Evolutionary conservation across 2,113 vertebrate species (phyloP), one percentile per base, ranked within the genome.

Genomic region (Rissa tridactyla): DNA sequence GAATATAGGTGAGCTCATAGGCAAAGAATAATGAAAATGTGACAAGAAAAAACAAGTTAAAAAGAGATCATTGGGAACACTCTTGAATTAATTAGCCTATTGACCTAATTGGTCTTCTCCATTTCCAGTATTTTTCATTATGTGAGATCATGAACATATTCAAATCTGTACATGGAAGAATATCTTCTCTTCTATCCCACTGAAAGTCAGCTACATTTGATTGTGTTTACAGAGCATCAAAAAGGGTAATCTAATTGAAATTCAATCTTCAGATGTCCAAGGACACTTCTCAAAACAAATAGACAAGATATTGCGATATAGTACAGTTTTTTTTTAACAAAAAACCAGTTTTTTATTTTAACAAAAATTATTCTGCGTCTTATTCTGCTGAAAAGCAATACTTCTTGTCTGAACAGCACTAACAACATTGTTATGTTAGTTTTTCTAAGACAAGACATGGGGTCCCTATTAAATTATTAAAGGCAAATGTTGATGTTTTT

Each of bases 401-500:
- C 26, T 68, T 61, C 44, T 92, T 70, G 26, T 5, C n/a, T 51
- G 8, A 90, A 61, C 22, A 55, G 16, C 34, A 61, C 40, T 58
- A 68, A 26, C 16, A 51, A 29, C 11, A 40, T 34, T 52, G 40
- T 79, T 68, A 22, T 72, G 20, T 72, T 49, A 57, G 10, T 58
- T 94, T 97, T 73, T 54, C 38, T 71, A 32, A 30, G 23, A 71
- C 30, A 79, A 79, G 32, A 82, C 90, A 79, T 96, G 86, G 86
- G 83, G 49, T 97, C n/a, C n/a, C 88, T 96, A 52, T 97, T 98
- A 97, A 88, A 90, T 92, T 95, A 70, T 83, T 78, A 79, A 88
- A 97, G 84, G 46, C 81, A 97, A 92, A 73, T 94, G 9, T 95
- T 97, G 95, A 97, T 98, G 92, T 95, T 91, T 96, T 92, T 69